phyloP scores from a whole-genome alignment of 1,140 invertebrate species.

The Ooceraea biroi region DNA sequence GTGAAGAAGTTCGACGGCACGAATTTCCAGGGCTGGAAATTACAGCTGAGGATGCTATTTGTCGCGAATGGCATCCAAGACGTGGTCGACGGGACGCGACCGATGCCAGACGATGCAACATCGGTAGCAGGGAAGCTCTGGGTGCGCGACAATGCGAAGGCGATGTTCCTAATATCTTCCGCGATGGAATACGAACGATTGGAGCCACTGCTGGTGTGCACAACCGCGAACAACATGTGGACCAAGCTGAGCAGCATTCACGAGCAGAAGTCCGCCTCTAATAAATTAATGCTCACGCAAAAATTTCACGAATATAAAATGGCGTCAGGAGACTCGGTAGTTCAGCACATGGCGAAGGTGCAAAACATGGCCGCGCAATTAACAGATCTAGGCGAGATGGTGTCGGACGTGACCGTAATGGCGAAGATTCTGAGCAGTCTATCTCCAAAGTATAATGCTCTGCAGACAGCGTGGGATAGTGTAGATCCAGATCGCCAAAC shows the following conservation, averaged over 20 bases:
- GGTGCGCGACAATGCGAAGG: neutral
- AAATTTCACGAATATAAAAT: constrained; percentile 5
- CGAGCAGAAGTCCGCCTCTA: neutral
- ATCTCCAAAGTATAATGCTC: neutral
- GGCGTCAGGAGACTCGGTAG: neutral
- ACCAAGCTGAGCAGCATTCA: neutral
- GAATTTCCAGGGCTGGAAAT: no score
- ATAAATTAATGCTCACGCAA: neutral
- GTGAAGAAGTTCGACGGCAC: no score
- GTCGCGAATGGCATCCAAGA: neutral
- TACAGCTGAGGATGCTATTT: neutral
- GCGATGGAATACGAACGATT: neutral
- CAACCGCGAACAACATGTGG: neutral
- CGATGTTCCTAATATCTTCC: no score
- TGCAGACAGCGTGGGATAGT: no score
- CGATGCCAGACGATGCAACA: neutral
- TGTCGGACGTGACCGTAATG: neutral
- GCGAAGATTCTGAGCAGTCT: neutral
- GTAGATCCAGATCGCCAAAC: constrained; percentile 1
- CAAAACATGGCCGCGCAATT: neutral
- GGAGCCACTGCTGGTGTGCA: neutral
- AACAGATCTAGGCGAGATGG: neutral
- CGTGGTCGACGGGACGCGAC: neutral
- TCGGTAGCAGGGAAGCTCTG: neutral
- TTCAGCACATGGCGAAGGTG: constrained; percentile 6